Evolutionary conservation across 2,888 invertebrate species (phyloP).

Genomic region (Parnassius orleans): DNA sequence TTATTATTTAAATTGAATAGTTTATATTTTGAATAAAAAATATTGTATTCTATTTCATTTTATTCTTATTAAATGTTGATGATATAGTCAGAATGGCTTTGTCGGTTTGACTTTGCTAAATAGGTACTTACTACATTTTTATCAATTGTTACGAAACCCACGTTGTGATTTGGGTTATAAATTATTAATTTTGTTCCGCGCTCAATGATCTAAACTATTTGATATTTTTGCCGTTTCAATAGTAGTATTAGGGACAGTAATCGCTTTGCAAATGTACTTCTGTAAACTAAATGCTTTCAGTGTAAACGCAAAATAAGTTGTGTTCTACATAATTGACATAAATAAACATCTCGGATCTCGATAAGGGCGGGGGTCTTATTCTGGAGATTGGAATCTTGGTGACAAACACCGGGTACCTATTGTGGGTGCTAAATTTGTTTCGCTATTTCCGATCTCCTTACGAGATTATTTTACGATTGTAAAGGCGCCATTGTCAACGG

Average conservation of each 20-base stretch:
- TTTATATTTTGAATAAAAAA: not conserved
- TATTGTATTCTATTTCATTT: too few species aligned
- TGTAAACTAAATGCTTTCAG: not conserved
- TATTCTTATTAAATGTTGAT: too few species aligned
- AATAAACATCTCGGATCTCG: conserved; percentile 64
- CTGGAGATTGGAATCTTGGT: conserved; percentile 65
- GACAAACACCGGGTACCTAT: conserved; percentile 72
- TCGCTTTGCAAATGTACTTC: not conserved
- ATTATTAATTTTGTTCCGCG: too few species aligned
- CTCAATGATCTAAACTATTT: too few species aligned
- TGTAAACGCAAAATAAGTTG: not conserved
- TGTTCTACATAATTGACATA: conserved; percentile 40
- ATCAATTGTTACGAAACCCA: too few species aligned
- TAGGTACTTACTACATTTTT: too few species aligned
- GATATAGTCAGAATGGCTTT: too few species aligned
- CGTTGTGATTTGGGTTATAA: too few species aligned
- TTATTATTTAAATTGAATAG: not conserved
- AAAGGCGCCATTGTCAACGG: conserved; percentile 54
- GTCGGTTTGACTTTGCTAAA: too few species aligned
- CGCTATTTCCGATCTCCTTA: conserved; percentile 73
- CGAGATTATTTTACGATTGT: conserved; percentile 73
- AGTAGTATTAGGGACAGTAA: not conserved
- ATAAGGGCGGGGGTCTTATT: conserved; percentile 66
- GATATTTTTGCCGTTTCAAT: too few species aligned
- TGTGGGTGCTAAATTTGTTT: conserved; percentile 78